Conservation (phyloP, 2,113 vertebrate species). For the Hippoglossus stenolepis region DNA sequence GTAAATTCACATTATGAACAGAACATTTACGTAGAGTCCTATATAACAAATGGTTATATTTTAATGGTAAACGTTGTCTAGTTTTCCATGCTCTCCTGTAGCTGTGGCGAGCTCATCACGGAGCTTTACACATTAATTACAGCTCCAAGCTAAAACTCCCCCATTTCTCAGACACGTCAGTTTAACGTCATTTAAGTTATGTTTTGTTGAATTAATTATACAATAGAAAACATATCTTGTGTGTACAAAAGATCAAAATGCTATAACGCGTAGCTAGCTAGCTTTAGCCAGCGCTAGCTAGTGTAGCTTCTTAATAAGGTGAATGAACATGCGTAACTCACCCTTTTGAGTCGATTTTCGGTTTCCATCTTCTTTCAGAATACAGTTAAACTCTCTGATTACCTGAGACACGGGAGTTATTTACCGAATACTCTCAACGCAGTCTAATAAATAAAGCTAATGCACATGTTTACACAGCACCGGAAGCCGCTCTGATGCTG, state of each 20-base stretch:
- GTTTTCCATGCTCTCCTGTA: too few relatives aligned
- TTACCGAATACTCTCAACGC: fast-evolving
- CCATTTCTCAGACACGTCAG: too few relatives aligned
- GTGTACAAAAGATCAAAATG: too few relatives aligned
- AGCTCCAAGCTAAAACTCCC: too few relatives aligned
- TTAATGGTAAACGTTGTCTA: too few relatives aligned
- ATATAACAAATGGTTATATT: too few relatives aligned
- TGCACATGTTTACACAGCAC: conserved; percentile 42
- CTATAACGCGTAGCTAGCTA: conserved; percentile 19
- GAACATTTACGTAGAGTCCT: too few relatives aligned
- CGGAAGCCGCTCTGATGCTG: neutral
- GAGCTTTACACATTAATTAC: too few relatives aligned
- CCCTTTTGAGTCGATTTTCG: conserved; percentile 74
- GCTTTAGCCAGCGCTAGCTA: neutral
- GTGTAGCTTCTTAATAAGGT: neutral
- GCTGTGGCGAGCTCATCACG: too few relatives aligned
- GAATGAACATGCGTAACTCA: conserved; percentile 11
- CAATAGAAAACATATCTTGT: too few relatives aligned
- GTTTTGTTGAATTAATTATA: too few relatives aligned
- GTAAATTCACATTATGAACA: neutral
- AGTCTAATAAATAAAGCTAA: neutral
- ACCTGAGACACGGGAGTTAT: fast-evolving
- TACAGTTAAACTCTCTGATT: neutral
- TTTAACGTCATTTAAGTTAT: too few relatives aligned
- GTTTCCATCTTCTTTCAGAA: conserved; percentile 73